Percentiles rank a stretch among this genome's conserved stretches.
Evolutionary conservation across 2,113 vertebrate species (phyloP).

Genomic region (Catharus fuscescens): DNA sequence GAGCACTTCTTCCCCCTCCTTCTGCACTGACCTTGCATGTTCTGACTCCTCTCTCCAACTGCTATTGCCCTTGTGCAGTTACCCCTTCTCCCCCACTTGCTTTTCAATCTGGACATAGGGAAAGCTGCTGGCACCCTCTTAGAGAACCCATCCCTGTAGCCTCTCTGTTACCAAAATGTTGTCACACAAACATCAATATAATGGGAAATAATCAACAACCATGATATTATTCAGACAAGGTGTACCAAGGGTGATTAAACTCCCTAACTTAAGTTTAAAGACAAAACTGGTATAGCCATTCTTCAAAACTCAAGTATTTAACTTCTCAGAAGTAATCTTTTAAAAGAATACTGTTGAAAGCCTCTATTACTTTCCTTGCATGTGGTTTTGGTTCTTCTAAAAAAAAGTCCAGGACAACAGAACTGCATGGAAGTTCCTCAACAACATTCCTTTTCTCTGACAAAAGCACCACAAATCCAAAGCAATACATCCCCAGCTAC

Average conservation of each 20-base stretch:
- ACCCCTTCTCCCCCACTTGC: rapidly evolving
- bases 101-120: not conserved
- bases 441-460: not conserved
- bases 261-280: not conserved
- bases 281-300: not conserved
- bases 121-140: not conserved
- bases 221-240: not conserved
- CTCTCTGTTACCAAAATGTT: not conserved
- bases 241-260: not conserved
- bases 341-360: not conserved
- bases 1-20: not conserved
- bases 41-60: not conserved
- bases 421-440: not conserved
- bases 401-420: not conserved
- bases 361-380: not conserved
- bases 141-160: not conserved
- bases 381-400: not conserved
- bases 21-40: not conserved
- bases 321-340: not conserved
- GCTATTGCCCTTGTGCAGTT: not conserved
- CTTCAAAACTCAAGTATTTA: not conserved
- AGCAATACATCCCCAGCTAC: not conserved
- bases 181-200: not conserved
- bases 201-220: not conserved
- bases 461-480: not conserved